Conservation (phyloP, 1,140 invertebrate genomes). For the Halesus radiatus region DNA sequence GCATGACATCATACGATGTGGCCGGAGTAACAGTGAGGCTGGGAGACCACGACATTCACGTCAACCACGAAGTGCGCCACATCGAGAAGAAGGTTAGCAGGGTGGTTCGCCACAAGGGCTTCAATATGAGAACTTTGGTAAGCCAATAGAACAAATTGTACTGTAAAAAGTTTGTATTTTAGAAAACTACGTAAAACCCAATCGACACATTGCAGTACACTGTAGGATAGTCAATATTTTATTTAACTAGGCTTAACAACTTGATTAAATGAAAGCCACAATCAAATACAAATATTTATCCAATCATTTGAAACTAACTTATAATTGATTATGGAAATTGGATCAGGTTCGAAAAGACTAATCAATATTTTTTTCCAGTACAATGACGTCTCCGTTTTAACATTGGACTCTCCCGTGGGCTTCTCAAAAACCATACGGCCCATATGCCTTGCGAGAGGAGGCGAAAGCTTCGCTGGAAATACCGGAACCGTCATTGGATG, state of each 20-base stretch:
- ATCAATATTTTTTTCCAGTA: slow-evolving; percentile 71
- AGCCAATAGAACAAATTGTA: neutral
- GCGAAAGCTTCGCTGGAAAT: slow-evolving; percentile 75
- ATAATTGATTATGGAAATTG: too few species aligned
- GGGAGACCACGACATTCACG: slow-evolving; percentile 87
- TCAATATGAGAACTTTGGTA: slow-evolving; percentile 86
- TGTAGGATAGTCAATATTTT: too few species aligned
- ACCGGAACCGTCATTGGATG: slow-evolving; percentile 87
- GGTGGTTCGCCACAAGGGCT: slow-evolving; percentile 86
- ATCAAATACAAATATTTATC: too few species aligned
- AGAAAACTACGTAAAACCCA: too few species aligned
- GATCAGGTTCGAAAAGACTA: too few species aligned
- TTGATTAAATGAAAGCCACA: too few species aligned
- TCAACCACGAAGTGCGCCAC: slow-evolving; percentile 79
- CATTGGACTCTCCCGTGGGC: slow-evolving; percentile 82
- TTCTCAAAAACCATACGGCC: slow-evolving; percentile 84
- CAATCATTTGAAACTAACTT: too few species aligned
- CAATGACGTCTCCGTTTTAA: slow-evolving; percentile 90
- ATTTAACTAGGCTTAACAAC: too few species aligned
- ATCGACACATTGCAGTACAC: too few species aligned
- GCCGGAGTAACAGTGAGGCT: slow-evolving; percentile 83
- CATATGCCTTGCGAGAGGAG: slow-evolving; percentile 82
- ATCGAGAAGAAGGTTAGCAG: slow-evolving; percentile 83
- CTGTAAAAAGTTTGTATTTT: too few species aligned
- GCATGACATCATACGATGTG: slow-evolving; percentile 91